A percentile compares a stretch with the other conserved stretches of the same genome.
Evolutionary conservation across 2,797 vertebrate species (phyloP).

Genomic region (Margarornis squamiger): DNA sequence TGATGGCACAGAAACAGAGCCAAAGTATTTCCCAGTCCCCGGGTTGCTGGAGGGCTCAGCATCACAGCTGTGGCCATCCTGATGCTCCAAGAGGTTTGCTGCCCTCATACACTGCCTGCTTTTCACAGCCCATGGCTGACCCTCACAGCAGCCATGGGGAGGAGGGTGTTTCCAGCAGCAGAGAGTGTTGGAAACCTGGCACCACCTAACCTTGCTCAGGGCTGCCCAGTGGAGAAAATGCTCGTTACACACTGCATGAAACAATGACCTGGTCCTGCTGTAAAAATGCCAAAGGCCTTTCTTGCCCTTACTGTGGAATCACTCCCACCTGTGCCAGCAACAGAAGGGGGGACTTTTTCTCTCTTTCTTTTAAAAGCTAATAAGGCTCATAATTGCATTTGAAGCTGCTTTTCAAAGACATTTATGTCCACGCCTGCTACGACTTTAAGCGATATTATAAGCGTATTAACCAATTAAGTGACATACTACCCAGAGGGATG

Average conservation of each 20-base stretch:
- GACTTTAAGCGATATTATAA: constrained; percentile 21
- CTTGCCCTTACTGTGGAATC: not conserved
- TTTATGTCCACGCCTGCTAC: not conserved
- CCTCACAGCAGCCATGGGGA: rapidly evolving
- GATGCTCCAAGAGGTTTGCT: not conserved
- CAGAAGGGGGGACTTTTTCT: not conserved
- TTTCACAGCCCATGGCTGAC: not conserved
- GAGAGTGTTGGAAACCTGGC: not conserved
- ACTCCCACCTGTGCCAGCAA: not conserved
- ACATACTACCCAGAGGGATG: constrained; percentile 46
- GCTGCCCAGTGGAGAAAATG: not conserved
- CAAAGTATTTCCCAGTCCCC: rapidly evolving
- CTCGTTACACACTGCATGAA: not conserved
- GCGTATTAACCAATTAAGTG: constrained; percentile 49
- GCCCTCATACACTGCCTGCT: rapidly evolving
- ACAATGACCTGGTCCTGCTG: rapidly evolving
- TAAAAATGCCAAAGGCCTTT: not conserved
- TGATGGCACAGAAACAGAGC: not conserved
- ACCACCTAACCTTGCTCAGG: not conserved
- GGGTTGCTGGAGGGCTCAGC: not conserved
- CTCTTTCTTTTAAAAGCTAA: constrained; percentile 6
- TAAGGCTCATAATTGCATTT: constrained; percentile 22
- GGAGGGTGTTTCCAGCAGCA: not conserved
- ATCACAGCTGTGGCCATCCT: rapidly evolving
- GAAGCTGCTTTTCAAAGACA: constrained; percentile 44